Evolutionary conservation across 2,113 vertebrate genomes (phyloP).

Genomic region (Solea solea): DNA sequence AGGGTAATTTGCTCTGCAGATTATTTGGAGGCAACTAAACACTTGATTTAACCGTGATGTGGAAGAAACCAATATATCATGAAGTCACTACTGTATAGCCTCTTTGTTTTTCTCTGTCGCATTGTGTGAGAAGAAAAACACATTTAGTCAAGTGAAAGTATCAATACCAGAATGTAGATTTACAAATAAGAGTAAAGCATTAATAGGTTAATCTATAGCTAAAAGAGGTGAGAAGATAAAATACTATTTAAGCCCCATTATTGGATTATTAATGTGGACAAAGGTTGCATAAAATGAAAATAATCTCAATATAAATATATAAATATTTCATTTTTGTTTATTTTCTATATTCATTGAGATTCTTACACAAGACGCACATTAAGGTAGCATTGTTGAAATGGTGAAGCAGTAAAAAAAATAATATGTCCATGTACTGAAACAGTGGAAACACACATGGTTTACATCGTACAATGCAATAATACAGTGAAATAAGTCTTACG

Average conservation of each 20-base stretch:
- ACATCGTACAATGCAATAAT: slow-evolving; percentile 14
- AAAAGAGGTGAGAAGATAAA: no score
- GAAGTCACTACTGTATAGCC: neutral
- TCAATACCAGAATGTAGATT: no score
- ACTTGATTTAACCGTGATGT: slow-evolving; percentile 8
- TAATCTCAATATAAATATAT: no score
- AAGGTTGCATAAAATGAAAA: no score
- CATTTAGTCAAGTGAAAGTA: no score
- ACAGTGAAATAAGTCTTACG: slow-evolving; percentile 11
- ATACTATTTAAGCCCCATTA: no score
- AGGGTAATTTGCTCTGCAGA: slow-evolving; percentile 62
- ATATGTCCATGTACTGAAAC: slow-evolving; percentile 40
- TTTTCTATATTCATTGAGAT: slow-evolving; percentile 33
- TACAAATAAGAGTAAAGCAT: no score
- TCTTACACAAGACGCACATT: slow-evolving; percentile 55
- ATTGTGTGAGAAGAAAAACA: neutral
- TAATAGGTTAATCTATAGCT: no score
- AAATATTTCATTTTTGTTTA: slow-evolving; percentile 59
- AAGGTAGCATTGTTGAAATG: slow-evolving; percentile 44
- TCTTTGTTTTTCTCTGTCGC: neutral
- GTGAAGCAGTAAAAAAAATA: slow-evolving; percentile 62
- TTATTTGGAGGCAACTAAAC: slow-evolving; percentile 48
- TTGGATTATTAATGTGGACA: no score
- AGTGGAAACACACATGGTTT: slow-evolving; percentile 33
- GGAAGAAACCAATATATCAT: slow-evolving; percentile 23